A percentile compares a stretch with the other conserved stretches of the same genome.
phyloP scores from a whole-genome alignment of 2,113 vertebrate genomes.

The Chlamydotis undulata region DNA sequence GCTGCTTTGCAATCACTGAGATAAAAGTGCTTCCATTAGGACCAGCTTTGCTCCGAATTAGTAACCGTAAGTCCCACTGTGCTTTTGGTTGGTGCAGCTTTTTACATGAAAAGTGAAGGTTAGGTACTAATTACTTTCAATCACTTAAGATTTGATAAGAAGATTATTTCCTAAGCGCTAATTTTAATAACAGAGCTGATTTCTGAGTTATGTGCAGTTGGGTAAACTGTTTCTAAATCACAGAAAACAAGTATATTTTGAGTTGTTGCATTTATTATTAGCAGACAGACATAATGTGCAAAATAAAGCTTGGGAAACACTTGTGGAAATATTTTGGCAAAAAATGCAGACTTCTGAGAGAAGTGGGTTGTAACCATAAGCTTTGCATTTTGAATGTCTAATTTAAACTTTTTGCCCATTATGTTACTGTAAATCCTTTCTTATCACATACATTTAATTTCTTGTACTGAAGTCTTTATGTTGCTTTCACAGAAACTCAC shows the following conservation, averaged over 20 bases:
- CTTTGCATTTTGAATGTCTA: neutral
- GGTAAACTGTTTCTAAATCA: neutral
- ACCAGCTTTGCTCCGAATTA: neutral
- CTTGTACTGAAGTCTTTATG: neutral
- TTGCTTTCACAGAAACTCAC: neutral
- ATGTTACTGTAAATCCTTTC: neutral
- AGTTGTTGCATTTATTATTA: neutral
- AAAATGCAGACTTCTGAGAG: neutral
- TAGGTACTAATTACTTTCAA: neutral
- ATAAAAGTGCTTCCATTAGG: neutral
- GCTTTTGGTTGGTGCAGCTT: neutral
- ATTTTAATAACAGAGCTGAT: neutral
- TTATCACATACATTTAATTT: neutral
- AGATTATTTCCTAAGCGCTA: neutral
- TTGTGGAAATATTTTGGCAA: neutral
- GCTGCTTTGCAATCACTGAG: neutral
- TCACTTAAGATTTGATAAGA: neutral
- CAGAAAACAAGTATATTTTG: neutral
- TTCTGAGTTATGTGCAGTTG: neutral
- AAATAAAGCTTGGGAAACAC: neutral
- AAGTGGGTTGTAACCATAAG: neutral
- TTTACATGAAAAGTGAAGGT: neutral
- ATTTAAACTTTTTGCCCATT: neutral
- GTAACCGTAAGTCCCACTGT: neutral
- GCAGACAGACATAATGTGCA: neutral